These are phyloP conservation scores for Monodelphis domestica DNA, from an alignment of 2,797 vertebrate species.

Conservation along the genomic window DNA sequence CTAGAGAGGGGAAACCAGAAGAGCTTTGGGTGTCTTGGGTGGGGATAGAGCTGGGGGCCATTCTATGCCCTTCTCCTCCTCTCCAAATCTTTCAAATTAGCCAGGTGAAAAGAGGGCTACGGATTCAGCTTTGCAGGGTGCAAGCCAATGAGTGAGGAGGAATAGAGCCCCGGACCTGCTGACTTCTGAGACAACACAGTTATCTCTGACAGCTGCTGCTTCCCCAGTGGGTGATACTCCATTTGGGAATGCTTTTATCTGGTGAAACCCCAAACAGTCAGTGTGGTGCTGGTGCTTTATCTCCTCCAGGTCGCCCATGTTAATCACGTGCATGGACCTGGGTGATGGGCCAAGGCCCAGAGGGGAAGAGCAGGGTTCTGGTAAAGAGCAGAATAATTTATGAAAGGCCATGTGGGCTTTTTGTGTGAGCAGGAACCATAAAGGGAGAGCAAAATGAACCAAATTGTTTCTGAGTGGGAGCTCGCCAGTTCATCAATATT, in stretches of 20 bases:
- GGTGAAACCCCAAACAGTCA: constrained; percentile 56
- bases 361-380: constrained; percentile 21
- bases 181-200: constrained; percentile 47
- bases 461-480: not conserved
- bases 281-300: not conserved
- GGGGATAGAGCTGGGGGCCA: not conserved
- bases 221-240: constrained; percentile 27
- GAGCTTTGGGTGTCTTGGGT: not conserved
- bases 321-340: constrained; percentile 44
- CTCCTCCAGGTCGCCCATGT: constrained; percentile 36
- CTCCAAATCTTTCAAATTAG: not conserved
- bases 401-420: not conserved
- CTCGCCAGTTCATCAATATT: not conserved
- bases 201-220: constrained; percentile 4
- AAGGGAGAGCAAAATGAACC: not conserved
- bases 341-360: constrained; percentile 32
- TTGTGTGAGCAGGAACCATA: constrained; percentile 38
- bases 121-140: not conserved
- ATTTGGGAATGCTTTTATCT: constrained; percentile 54
- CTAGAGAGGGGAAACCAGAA: not conserved
- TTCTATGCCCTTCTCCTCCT: not conserved
- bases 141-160: constrained; percentile 1
- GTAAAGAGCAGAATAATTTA: constrained; percentile 28
- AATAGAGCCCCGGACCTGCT: constrained; percentile 25
- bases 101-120: not conserved